These are phyloP conservation scores for Gymnoscelis rufifasciata DNA, from an alignment of 2,888 invertebrate genomes.

Conservation along the genomic window DNA sequence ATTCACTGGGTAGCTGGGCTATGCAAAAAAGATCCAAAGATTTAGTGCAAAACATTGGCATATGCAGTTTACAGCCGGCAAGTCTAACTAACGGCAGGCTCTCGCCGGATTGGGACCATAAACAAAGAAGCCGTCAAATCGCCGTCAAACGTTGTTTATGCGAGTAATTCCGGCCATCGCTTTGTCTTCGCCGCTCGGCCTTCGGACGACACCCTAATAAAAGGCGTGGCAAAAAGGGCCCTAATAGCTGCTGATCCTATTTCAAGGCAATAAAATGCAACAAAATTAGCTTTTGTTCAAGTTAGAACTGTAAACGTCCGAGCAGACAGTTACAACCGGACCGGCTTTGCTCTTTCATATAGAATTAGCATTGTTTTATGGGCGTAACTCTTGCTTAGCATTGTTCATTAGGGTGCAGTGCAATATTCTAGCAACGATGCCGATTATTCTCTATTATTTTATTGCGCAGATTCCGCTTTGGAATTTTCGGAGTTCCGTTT, in stretches of 20 bases:
- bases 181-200: conserved; percentile 73
- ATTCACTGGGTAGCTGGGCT: too few species aligned
- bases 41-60: too few species aligned
- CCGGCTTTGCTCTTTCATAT: conserved; percentile 37
- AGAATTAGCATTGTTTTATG: conserved; percentile 56
- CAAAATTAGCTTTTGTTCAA: conserved; percentile 77
- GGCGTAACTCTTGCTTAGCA: conserved; percentile 45
- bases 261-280: conserved; percentile 76
- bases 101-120: conserved; percentile 37
- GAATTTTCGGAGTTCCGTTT: not conserved
- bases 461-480: conserved; percentile 12
- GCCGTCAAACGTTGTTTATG: conserved; percentile 75
- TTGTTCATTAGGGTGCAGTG: conserved; percentile 40
- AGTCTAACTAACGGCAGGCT: conserved; percentile 19
- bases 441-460: conserved; percentile 11
- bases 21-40: too few species aligned
- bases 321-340: conserved; percentile 46
- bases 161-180: conserved; percentile 65
- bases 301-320: conserved; percentile 59
- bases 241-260: conserved; percentile 75
- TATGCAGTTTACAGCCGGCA: conserved; percentile 3
- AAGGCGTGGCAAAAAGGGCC: conserved; percentile 74
- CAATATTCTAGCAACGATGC: conserved; percentile 30
- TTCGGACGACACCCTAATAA: conserved; percentile 78
- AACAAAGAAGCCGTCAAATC: conserved; percentile 69